These are phyloP conservation scores for Muscicapa striata DNA, from an alignment of 2,797 vertebrate species.

Conservation along the genomic window DNA sequence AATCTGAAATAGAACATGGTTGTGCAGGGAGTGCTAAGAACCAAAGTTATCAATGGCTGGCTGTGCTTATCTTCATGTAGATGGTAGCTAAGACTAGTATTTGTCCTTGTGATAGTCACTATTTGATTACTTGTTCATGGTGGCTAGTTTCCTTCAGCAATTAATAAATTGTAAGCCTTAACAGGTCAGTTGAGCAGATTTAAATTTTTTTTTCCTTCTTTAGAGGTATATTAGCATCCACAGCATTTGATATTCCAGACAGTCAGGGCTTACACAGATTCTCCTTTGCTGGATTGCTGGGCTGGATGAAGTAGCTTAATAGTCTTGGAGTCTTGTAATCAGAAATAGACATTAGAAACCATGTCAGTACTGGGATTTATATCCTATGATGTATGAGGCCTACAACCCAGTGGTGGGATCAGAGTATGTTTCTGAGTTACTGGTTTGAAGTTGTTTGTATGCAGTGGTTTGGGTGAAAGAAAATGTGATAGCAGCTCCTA, in stretches of 20 bases:
- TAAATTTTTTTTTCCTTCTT: neutral
- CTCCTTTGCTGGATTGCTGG: neutral
- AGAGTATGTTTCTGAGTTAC: neutral
- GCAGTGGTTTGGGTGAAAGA: neutral
- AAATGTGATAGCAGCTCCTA: neutral
- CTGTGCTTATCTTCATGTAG: neutral
- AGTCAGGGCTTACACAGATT: neutral
- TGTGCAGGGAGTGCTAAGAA: neutral
- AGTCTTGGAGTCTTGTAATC: neutral
- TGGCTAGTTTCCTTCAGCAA: neutral
- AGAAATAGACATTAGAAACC: neutral
- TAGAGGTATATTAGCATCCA: neutral
- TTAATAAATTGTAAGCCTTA: neutral
- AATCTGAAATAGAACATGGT: neutral
- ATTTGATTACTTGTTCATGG: neutral
- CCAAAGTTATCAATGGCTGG: neutral
- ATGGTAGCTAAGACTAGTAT: neutral
- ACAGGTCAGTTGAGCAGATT: neutral
- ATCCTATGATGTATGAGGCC: neutral
- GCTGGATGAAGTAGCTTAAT: neutral
- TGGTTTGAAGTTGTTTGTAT: neutral
- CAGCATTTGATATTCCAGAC: neutral
- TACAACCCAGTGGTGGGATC: neutral
- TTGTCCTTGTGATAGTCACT: neutral
- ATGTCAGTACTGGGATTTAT: neutral